phyloP scores from a whole-genome alignment of 2,888 invertebrate genomes.

The Stenchaetothrips biformis region DNA sequence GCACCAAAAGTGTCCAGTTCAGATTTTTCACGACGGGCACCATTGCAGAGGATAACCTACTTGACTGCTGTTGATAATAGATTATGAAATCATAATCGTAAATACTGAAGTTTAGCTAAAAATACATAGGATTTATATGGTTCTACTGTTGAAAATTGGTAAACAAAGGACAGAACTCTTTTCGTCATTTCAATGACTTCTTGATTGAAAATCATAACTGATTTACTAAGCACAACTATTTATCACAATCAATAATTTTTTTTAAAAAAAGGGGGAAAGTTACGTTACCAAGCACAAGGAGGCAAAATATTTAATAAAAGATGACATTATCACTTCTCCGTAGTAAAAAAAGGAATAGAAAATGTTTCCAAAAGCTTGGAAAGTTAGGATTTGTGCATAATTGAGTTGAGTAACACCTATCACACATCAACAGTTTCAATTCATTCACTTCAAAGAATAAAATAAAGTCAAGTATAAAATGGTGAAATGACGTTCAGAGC shows the following conservation, averaged over 20 bases:
- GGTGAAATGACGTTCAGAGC: not conserved
- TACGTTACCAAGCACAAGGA: not conserved
- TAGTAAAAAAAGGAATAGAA: not conserved
- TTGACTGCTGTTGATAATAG: not conserved
- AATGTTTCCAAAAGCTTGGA: not conserved
- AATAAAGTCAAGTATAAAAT: not conserved
- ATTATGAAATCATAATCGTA: not conserved
- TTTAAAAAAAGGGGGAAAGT: not conserved
- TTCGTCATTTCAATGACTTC: not conserved
- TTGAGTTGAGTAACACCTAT: not conserved
- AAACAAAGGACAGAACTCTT: not conserved
- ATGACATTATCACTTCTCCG: not conserved
- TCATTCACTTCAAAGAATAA: constrained; percentile 2
- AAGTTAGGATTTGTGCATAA: not conserved
- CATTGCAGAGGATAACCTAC: not conserved
- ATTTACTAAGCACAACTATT: constrained; percentile 7
- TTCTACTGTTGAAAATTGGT: not conserved
- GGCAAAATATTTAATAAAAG: not conserved
- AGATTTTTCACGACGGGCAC: not conserved
- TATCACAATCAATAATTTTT: not conserved
- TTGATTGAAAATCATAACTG: not conserved
- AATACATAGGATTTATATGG: not conserved
- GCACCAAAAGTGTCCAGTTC: not conserved
- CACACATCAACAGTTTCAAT: constrained; percentile 15
- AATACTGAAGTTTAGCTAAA: not conserved